These are phyloP conservation scores for Crotophaga sulcirostris DNA, from an alignment of 2,113 vertebrate genomes.

Conservation along the genomic window DNA sequence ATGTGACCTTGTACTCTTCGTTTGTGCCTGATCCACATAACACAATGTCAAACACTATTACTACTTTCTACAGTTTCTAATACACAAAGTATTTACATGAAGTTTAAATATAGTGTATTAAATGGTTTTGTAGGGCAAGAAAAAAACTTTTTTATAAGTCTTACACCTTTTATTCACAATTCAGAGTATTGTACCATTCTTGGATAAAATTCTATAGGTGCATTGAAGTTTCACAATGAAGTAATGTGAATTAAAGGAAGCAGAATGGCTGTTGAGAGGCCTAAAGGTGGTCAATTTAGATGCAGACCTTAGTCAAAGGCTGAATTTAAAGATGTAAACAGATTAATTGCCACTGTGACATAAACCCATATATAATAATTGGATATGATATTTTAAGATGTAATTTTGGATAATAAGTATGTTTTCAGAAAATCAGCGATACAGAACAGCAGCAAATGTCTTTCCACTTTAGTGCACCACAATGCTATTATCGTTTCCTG, in stretches of 20 bases:
- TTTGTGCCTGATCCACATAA: neutral
- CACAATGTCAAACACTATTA: neutral
- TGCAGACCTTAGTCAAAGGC: neutral
- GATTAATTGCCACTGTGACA: neutral
- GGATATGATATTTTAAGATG: neutral
- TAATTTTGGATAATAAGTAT: neutral
- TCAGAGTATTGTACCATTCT: neutral
- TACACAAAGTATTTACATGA: neutral
- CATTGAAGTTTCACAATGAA: neutral
- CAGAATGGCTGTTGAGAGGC: neutral
- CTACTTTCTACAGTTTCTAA: neutral
- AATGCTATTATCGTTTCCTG: neutral
- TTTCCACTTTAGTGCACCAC: neutral
- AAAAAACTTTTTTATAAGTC: neutral
- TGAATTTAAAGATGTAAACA: constrained; percentile 14
- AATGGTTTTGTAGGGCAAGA: neutral
- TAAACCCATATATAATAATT: neutral
- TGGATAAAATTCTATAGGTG: neutral
- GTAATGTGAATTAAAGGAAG: neutral
- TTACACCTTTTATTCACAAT: neutral
- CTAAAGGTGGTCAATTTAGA: neutral
- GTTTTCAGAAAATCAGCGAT: neutral
- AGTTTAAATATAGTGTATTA: neutral
- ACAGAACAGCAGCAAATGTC: neutral
- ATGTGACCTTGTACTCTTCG: neutral